phyloP scores from a whole-genome alignment of 2,113 vertebrate species.

The Alligator sinensis region DNA sequence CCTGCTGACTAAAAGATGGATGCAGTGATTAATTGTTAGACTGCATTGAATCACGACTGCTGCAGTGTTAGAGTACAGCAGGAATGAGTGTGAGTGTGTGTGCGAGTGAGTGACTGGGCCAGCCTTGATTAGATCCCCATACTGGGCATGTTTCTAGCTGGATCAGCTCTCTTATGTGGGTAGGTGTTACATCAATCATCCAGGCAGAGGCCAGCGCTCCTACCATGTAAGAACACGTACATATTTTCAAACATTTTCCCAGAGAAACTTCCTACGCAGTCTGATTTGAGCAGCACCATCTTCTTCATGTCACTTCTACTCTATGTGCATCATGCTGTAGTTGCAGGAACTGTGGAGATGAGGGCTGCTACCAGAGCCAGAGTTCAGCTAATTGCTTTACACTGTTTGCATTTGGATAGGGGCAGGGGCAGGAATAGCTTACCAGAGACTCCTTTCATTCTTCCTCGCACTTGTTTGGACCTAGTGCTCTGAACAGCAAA shows the following conservation, averaged over 20 bases:
- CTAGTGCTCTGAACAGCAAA: neutral
- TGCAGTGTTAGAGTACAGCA: neutral
- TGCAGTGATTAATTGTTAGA: neutral
- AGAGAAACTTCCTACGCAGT: neutral
- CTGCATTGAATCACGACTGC: neutral
- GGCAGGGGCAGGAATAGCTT: neutral
- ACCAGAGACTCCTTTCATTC: neutral
- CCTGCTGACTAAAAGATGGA: neutral
- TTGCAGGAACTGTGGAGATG: neutral
- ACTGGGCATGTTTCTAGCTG: accelerated
- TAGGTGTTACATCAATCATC: accelerated
- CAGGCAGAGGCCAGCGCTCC: neutral
- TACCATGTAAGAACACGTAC: accelerated
- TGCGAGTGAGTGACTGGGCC: neutral
- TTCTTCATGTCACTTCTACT: neutral
- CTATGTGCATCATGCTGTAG: neutral
- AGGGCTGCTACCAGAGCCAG: neutral
- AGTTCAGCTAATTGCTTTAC: neutral
- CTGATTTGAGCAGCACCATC: neutral
- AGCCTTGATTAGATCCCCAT: neutral
- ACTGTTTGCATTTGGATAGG: neutral
- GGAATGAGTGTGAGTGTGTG: neutral
- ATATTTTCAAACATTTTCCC: neutral
- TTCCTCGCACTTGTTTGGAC: neutral
- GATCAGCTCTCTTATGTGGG: neutral